Base-by-base conservation (phyloP, 2,113 vertebrate genomes). In the Mormoops blainvillei region DNA sequence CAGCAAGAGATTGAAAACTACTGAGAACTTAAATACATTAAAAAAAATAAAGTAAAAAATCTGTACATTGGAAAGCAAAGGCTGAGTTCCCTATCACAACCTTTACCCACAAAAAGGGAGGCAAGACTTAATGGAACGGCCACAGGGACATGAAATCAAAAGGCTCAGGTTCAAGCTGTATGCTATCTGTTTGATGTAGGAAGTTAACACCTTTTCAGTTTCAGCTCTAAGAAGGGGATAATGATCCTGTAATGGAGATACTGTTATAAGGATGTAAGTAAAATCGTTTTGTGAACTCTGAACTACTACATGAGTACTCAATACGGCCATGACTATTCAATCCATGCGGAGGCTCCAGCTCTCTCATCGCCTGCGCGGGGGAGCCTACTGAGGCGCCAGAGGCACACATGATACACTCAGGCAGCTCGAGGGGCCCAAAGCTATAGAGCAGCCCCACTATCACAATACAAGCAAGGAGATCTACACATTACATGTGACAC, bases 1-100 rank as follows among this genome's bases (percentile, higher is more conserved):
- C 95, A 99, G 97, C 67, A 99, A 98, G 45, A 99, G 97, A 68
- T 96, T 98, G 98, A 99, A 99, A 43, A 98, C 98, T 54, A 98
- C 88, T 45, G 99, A 98, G 96, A 99, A 99, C 99, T 99, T 86
- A 95, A 97, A 98, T 24, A 97, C 7, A 97, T 0, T 61, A 12
- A 87, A 50, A 89, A 3, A 54, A 81, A 67, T 13, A 24, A 41
- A 77, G 85, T 77, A 7, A 87, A 83, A 74, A 94, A 15, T 38
- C 88, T 5, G 0, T 16, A n/a, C 7, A 14, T 5, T n/a, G 4
- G 7, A 36, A 87, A 77, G 45, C 67, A 76, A 90, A 90, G 33
- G 33, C 71, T 13, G 24, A 81, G 20, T 9, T 28, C 78, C 43
- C 28, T 36, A 58, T 20, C 33, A 82, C 41, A 11, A 87, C 33